Conservation (phyloP, 1,140 invertebrate genomes). For the Pseudomyrmex dendroicus region DNA sequence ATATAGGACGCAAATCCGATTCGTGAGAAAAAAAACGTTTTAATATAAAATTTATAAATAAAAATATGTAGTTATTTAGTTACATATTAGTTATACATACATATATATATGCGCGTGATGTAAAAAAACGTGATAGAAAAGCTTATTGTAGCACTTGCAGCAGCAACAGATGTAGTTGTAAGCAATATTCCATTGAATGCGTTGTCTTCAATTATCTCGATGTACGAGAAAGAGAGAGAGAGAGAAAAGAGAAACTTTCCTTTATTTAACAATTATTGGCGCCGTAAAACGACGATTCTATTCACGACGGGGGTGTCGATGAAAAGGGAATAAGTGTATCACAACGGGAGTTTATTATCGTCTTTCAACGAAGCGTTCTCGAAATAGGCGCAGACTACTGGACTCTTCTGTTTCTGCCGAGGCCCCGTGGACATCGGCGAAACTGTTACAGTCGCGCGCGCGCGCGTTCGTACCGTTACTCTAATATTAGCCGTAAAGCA, state of each 20-base stretch:
- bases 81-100: too few species aligned
- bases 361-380: constrained; percentile 41
- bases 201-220: too few species aligned
- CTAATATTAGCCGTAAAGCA: constrained; percentile 60
- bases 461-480: constrained; percentile 33
- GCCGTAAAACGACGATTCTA: constrained; percentile 28
- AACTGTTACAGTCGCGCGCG: constrained; percentile 54
- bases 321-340: constrained; percentile 58
- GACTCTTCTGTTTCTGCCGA: constrained; percentile 54
- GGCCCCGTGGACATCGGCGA: constrained; percentile 55
- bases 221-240: too few species aligned
- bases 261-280: constrained; percentile 26
- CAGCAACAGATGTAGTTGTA: too few species aligned
- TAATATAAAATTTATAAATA: too few species aligned
- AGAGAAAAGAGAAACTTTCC: background rate
- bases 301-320: background rate
- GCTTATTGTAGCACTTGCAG: too few species aligned
- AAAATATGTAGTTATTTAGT: too few species aligned
- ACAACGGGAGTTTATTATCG: constrained; percentile 66
- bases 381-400: constrained; percentile 64
- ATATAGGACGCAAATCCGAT: too few species aligned
- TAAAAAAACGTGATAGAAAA: too few species aligned
- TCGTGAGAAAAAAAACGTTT: too few species aligned
- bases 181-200: too few species aligned
- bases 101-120: too few species aligned